Percentiles rank a stretch among this genome's conserved stretches.
Conservation (phyloP, 2,888 invertebrate species). For the Heteromyza rotundicornis region DNA sequence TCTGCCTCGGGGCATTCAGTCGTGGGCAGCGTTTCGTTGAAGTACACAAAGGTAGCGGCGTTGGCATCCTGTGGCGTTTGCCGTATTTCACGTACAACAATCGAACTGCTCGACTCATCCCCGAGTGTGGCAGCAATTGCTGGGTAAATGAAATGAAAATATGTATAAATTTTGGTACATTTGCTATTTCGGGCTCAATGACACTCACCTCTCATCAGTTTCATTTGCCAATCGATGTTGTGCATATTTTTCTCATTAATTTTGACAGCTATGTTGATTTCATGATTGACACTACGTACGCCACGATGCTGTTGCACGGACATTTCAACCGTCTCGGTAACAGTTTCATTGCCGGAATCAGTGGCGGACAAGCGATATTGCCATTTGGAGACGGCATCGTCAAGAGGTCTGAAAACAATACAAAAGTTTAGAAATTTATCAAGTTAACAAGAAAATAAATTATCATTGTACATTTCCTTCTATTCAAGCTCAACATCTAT, state of each 20-base stretch:
- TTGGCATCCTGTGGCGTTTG: constrained; percentile 57
- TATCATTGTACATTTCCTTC: too few relatives aligned
- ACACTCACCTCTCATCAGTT: constrained; percentile 66
- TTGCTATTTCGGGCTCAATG: background rate
- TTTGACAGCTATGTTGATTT: constrained; percentile 75
- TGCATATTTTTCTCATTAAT: constrained; percentile 71
- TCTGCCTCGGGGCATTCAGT: constrained; percentile 76
- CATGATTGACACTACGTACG: constrained; percentile 80
- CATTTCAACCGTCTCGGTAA: constrained; percentile 76
- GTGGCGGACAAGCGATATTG: constrained; percentile 80
- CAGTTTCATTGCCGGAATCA: constrained; percentile 77
- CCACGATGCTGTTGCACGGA: constrained; percentile 83
- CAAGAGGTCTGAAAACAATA: constrained; percentile 71
- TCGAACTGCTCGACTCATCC: constrained; percentile 52
- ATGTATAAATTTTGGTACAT: too few relatives aligned
- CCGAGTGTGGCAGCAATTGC: constrained; percentile 63
- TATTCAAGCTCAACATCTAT: too few relatives aligned
- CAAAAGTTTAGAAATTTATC: background rate
- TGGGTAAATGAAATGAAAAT: constrained; percentile 19
- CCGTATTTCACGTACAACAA: constrained; percentile 61
- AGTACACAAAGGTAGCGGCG: constrained; percentile 71
- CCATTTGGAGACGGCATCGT: constrained; percentile 82
- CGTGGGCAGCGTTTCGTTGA: constrained; percentile 83
- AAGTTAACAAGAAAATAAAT: background rate
- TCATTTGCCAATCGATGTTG: constrained; percentile 80